Conservation (phyloP, 1,140 invertebrate genomes). For the Ptiloglossa arizonensis region DNA sequence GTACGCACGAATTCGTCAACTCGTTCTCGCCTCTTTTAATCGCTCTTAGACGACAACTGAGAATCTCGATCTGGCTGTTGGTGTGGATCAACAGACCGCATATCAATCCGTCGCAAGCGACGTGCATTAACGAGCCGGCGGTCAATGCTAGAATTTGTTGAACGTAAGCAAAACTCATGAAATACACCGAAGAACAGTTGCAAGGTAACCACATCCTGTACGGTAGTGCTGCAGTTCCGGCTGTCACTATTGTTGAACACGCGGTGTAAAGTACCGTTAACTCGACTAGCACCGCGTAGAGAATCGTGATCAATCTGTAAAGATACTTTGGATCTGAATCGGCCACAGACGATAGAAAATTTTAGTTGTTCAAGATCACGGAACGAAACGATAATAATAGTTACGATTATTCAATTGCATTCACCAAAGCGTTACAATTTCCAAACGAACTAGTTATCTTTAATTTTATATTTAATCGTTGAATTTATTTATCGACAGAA, state of each 20-base stretch:
- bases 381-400: too few species aligned
- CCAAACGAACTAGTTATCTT: too few species aligned
- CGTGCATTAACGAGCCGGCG: constrained; percentile 25
- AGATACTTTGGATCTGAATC: too few species aligned
- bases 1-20: not conserved
- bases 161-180: constrained; percentile 24
- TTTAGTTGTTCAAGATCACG: too few species aligned
- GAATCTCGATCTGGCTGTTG: constrained; percentile 56
- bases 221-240: not conserved
- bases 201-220: constrained; percentile 50
- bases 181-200: not conserved
- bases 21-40: not conserved
- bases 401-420: too few species aligned
- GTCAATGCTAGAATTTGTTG: constrained; percentile 34
- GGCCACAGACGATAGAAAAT: too few species aligned
- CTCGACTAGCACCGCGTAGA: constrained; percentile 17
- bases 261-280: not conserved
- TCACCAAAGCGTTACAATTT: too few species aligned
- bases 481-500: too few species aligned
- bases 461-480: too few species aligned
- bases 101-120: constrained; percentile 51
- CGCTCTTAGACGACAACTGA: constrained; percentile 43
- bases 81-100: constrained; percentile 52
- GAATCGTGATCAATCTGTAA: constrained; percentile 28
- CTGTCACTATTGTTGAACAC: not conserved